Evolutionary conservation across 1,140 invertebrate genomes (phyloP).

Genomic region (Drosophila tsacasi): DNA sequence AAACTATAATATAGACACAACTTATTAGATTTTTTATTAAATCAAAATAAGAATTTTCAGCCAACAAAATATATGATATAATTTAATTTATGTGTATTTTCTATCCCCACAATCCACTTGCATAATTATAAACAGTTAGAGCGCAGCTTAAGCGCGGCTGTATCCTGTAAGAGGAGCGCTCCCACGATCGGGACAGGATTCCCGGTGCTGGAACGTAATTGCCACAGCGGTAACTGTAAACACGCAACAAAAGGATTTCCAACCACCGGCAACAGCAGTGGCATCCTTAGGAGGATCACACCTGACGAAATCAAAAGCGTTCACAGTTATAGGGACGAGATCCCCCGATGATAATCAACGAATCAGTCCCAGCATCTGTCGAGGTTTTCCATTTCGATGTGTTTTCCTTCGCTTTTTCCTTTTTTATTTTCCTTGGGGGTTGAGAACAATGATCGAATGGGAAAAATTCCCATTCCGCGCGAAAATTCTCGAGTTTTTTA

Average conservation of each 20-base stretch:
- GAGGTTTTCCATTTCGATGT: conserved; percentile 61
- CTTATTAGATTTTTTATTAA: not conserved
- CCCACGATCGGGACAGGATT: conserved; percentile 54
- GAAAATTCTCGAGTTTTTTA: conserved; percentile 83
- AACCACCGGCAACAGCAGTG: conserved; percentile 58
- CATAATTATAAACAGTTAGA: conserved; percentile 77
- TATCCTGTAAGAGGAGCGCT: conserved; percentile 71
- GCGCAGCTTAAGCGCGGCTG: conserved; percentile 18
- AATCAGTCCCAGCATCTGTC: conserved; percentile 76
- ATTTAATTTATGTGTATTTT: no score
- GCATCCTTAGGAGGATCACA: conserved; percentile 48
- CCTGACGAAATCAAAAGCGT: conserved; percentile 82
- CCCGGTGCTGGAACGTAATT: conserved; percentile 48
- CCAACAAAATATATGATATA: no score
- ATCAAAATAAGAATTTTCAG: no score
- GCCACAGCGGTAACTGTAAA: conserved; percentile 71
- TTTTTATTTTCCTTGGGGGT: conserved; percentile 51
- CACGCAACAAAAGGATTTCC: conserved; percentile 78
- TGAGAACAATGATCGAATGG: conserved; percentile 41
- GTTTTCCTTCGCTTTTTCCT: conserved; percentile 26
- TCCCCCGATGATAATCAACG: conserved; percentile 59
- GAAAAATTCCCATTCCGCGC: conserved; percentile 72
- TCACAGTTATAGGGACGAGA: conserved; percentile 68
- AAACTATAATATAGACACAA: not conserved
- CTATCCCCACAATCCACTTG: conserved; percentile 46